Base-by-base conservation (phyloP, 2,113 vertebrate species). In the Cyprinodon variegatus region DNA sequence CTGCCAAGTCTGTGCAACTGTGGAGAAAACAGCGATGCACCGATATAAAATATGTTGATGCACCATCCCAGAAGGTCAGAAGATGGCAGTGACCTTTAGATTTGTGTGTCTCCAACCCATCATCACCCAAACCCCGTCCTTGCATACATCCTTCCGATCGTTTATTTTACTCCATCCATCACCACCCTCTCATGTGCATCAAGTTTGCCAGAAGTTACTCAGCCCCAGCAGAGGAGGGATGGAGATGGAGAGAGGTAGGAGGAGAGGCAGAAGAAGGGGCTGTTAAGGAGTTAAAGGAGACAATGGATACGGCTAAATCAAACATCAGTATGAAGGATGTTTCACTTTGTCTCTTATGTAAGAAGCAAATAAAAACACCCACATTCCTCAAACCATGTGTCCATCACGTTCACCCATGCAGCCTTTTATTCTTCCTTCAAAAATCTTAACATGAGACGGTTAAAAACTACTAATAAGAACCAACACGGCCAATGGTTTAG, bases 81-180 rank as follows among this genome's bases (percentile, higher is more conserved):
- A 75, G 78, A 82, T 82, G 50, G 74, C 79, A 70, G 29, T 70
- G 76, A 86, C 81, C 83, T 86, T 78, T 73, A 69, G 70, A 43
- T 65, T 78, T 20, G 43, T 63, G 61, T 37, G 45, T 50, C 60
- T 46, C 67, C n/a, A 9, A 17, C 9, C n/a, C 41, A n/a, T 29
- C 5, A 74, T 50, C 62, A 64, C 65, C 40, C 4, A 40, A 48
- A 70, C 72, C 74, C 39, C 13, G 20, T 57, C 7, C 20, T 57
- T 57, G 17, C 53, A 76, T 72, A 70, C 57, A 63, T 75, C 72
- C 39, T 57, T 72, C 59, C 64, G 70, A 39, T 70, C 43, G 43
- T 71, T 41, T 36, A 68, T 77, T 68, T 53, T 36, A 62, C 40
- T 60, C 20, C 76, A 64, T 61, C 73, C 11, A 67, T 85, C 79